Conservation (phyloP, 1,140 invertebrate species). For the Drosophila eugracilis region DNA sequence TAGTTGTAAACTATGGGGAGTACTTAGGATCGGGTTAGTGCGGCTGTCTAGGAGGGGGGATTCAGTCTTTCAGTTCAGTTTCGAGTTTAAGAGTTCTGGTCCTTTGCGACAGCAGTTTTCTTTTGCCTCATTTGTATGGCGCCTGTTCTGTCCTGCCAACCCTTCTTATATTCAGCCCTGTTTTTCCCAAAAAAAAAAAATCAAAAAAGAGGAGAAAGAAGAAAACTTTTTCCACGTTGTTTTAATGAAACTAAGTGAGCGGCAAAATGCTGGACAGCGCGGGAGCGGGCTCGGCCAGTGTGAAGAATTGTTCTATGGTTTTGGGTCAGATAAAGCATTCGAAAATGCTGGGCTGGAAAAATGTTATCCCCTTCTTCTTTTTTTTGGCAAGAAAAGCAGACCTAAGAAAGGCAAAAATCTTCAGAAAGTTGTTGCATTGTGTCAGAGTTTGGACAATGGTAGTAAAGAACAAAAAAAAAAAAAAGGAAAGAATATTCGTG, state of each 20-base stretch:
- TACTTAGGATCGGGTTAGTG: constrained; percentile 28
- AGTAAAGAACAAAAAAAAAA: constrained; percentile 1
- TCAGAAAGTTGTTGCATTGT: constrained; percentile 35
- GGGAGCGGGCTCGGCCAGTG: background rate
- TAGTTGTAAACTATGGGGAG: constrained; percentile 52
- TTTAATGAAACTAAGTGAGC: constrained; percentile 79
- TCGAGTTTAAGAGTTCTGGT: constrained; percentile 32
- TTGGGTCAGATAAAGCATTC: constrained; percentile 32
- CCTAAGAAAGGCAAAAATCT: constrained; percentile 20
- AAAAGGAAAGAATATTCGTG: constrained; percentile 1
- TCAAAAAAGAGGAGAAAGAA: too few species aligned
- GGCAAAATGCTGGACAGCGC: constrained; percentile 35
- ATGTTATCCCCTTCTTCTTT: background rate
- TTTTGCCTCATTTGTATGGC: constrained; percentile 50
- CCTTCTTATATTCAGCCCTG: constrained; percentile 1
- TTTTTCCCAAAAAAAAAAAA: constrained; percentile 21
- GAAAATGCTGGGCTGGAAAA: constrained; percentile 19
- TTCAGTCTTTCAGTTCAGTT: constrained; percentile 6
- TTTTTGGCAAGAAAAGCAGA: constrained; percentile 1
- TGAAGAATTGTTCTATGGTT: background rate
- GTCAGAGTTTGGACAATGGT: constrained; percentile 21
- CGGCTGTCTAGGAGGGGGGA: background rate
- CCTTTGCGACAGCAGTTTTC: constrained; percentile 43
- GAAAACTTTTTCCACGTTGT: constrained; percentile 49
- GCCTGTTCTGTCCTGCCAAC: constrained; percentile 5